Percentiles rank a stretch among this genome's conserved stretches.
Conservation (phyloP, 2,113 vertebrate genomes). For the Syrmaticus mikado region DNA sequence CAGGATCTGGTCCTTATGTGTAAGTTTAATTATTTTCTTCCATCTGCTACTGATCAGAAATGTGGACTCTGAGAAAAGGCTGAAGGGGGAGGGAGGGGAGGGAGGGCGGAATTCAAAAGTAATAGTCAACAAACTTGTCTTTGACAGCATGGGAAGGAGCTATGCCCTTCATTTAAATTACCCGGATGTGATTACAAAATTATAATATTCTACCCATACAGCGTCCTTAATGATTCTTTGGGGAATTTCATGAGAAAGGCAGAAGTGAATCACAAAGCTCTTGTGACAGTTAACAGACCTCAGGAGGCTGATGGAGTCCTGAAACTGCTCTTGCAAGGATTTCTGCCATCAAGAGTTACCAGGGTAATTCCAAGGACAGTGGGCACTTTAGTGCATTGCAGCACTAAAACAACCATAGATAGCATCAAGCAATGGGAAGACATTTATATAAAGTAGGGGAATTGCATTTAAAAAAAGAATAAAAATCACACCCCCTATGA, state of each 20-base stretch:
- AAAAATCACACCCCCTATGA: not conserved
- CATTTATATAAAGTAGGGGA: not conserved
- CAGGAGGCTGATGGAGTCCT: not conserved
- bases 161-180: conserved; percentile 27
- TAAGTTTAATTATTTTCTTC: conserved; percentile 48
- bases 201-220: not conserved
- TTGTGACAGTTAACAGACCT: not conserved
- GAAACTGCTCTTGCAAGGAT: not conserved
- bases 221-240: not conserved
- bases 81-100: not conserved
- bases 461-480: not conserved
- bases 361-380: not conserved
- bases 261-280: not conserved
- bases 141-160: not conserved
- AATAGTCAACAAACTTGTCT: not conserved
- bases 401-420: not conserved
- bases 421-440: not conserved
- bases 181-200: not conserved
- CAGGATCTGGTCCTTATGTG: conserved; percentile 33
- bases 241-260: not conserved
- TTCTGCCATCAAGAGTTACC: not conserved
- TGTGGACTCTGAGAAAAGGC: conserved; percentile 5
- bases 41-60: conserved; percentile 59
- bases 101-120: not conserved
- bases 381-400: not conserved